Evolutionary conservation across 2,797 vertebrate genomes (phyloP).

Genomic region (Schizothorax lantsangensis): DNA sequence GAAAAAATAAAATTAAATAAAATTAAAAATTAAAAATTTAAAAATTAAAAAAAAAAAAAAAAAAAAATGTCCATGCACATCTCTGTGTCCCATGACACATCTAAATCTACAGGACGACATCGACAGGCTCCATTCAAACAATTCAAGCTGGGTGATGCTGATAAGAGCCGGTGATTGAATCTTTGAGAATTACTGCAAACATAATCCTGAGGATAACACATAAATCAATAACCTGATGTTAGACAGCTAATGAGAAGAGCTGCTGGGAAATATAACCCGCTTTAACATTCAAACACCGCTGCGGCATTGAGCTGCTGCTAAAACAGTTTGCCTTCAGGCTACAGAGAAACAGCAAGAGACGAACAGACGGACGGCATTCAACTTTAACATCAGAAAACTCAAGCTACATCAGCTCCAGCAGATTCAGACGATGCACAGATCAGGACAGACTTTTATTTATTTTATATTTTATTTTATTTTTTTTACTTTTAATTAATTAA

Average conservation of each 20-base stretch:
- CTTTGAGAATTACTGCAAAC: constrained; percentile 41
- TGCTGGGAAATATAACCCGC: not conserved
- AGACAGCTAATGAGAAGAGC: constrained; percentile 23
- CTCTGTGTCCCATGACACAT: not conserved
- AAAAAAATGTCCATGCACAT: not conserved
- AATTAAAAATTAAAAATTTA: too few relatives aligned
- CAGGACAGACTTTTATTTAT: not conserved
- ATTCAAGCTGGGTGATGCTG: constrained; percentile 26
- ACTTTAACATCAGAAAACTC: not conserved
- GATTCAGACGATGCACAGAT: not conserved
- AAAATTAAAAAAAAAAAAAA: not conserved
- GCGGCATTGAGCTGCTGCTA: not conserved
- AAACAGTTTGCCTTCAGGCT: constrained; percentile 1
- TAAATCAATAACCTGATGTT: constrained; percentile 43
- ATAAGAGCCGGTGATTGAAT: constrained; percentile 48
- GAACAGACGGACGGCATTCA: not conserved
- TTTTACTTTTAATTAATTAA: not conserved
- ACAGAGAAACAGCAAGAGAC: not conserved
- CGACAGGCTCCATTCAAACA: not conserved
- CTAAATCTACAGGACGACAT: not conserved
- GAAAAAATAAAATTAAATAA: not conserved
- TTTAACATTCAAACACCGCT: not conserved
- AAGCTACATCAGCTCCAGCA: not conserved
- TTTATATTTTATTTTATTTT: not conserved
- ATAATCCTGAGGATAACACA: constrained; percentile 52